Evolutionary conservation across 2,113 vertebrate species (phyloP).

Genomic region (Gymnorhina tibicen): DNA sequence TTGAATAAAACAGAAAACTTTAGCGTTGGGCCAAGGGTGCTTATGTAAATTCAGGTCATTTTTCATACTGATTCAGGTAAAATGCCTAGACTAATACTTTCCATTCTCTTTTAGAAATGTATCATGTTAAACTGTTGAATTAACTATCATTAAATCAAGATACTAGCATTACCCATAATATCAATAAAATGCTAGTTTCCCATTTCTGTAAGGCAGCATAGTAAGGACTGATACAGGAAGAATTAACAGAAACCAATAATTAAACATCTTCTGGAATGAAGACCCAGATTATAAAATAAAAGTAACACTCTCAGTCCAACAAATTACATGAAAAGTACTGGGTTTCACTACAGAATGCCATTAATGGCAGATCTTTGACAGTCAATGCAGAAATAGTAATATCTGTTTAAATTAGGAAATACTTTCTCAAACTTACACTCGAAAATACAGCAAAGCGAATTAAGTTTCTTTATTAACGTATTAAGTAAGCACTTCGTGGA

Average conservation of each 20-base stretch:
- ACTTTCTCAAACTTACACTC: background rate
- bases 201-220: background rate
- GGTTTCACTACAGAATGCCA: background rate
- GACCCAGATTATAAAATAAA: background rate
- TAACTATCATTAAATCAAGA: background rate
- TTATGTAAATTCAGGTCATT: background rate
- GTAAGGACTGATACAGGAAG: background rate
- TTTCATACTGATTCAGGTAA: background rate
- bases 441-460: background rate
- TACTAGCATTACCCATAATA: background rate
- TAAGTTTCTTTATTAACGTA: background rate
- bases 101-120: background rate
- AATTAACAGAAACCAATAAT: background rate
- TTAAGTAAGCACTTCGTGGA: background rate
- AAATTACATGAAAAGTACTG: background rate
- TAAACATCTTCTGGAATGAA: background rate
- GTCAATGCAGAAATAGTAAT: background rate
- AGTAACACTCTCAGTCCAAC: background rate
- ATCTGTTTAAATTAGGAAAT: background rate
- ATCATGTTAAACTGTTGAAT: background rate
- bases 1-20: background rate
- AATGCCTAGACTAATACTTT: background rate
- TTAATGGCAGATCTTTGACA: background rate
- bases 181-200: background rate
- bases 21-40: rapidly evolving